phyloP scores from a whole-genome alignment of 2,797 vertebrate species.

The Pseudochirops corinnae region DNA sequence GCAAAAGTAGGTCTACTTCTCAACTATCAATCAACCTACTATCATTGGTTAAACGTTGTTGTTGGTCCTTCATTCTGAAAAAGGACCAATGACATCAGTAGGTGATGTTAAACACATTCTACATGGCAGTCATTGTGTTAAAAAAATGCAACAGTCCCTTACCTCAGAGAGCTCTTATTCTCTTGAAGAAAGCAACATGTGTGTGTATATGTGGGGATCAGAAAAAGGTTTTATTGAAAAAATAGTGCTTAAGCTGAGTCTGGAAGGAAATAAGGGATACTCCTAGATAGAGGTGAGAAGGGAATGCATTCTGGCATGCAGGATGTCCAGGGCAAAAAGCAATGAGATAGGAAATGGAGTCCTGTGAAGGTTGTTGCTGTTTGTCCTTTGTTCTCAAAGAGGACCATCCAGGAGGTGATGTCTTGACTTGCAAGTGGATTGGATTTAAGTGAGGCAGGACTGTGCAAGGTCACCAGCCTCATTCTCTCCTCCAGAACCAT shows the following conservation, averaged over 20 bases:
- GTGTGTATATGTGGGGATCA: not conserved
- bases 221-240: not conserved
- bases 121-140: not conserved
- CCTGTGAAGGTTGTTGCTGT: too few relatives aligned
- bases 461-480: too few relatives aligned
- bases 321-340: too few relatives aligned
- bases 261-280: not conserved
- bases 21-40: not conserved
- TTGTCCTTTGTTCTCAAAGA: too few relatives aligned
- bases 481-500: too few relatives aligned
- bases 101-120: not conserved
- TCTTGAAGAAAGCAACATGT: not conserved
- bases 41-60: not conserved
- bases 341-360: too few relatives aligned
- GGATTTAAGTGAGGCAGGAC: too few relatives aligned
- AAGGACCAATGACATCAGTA: not conserved
- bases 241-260: not conserved
- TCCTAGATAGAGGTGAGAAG: not conserved
- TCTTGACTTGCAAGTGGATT: too few relatives aligned
- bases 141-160: not conserved
- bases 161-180: not conserved
- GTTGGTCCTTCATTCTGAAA: not conserved
- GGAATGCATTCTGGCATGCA: not conserved
- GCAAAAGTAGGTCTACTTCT: not conserved
- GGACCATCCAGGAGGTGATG: too few relatives aligned